A percentile compares a stretch with the other conserved stretches of the same genome.
Conservation (phyloP, 2,113 vertebrate genomes). For the Corythoichthys intestinalis region DNA sequence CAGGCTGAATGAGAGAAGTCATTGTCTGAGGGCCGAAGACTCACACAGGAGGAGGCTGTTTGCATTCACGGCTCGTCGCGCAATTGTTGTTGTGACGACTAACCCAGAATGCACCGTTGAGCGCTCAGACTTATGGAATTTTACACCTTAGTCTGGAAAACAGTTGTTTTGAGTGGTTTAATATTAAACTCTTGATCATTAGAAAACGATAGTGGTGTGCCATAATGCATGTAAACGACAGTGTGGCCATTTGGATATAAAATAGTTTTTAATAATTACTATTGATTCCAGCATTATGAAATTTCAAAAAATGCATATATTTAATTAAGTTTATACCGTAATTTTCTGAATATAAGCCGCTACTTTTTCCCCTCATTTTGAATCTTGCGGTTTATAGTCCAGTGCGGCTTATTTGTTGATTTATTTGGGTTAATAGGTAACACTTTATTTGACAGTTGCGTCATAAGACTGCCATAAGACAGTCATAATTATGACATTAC, state of each 20-base stretch:
- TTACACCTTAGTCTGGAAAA: neutral
- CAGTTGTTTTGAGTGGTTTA: neutral
- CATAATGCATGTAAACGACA: no score
- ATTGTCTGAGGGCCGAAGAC: conserved; percentile 34
- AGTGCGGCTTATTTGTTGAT: no score
- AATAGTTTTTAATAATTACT: neutral
- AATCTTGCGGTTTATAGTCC: no score
- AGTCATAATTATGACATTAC: no score
- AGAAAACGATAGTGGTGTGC: neutral
- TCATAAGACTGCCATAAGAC: no score
- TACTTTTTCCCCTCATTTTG: no score
- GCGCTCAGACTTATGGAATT: conserved; percentile 4
- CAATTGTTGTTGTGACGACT: conserved; percentile 20
- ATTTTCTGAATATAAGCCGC: no score
- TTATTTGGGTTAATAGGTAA: no score
- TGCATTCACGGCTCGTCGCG: conserved; percentile 11
- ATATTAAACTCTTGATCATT: neutral
- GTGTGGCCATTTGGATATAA: no score
- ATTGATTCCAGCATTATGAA: neutral
- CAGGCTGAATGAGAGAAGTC: conserved; percentile 35
- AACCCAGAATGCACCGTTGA: conserved; percentile 9
- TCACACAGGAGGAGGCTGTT: conserved; percentile 20
- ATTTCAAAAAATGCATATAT: no score
- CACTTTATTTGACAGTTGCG: no score
- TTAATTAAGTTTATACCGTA: no score